Conservation (phyloP, 2,113 vertebrate genomes). For the Crocuta crocuta region DNA sequence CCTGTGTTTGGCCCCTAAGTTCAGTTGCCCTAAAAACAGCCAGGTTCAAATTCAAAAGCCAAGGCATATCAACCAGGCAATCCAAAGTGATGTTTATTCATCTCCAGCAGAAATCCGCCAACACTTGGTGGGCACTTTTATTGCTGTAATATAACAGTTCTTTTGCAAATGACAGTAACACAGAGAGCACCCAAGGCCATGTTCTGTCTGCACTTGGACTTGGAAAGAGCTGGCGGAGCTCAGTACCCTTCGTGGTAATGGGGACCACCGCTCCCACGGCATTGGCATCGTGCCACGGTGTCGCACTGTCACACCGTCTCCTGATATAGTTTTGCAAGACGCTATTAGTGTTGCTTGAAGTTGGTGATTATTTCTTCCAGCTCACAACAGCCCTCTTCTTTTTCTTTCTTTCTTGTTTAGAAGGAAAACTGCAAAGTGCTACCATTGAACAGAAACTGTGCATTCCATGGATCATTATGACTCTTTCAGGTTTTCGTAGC, state of each 20-base stretch:
- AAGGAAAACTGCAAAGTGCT: slow-evolving; percentile 30
- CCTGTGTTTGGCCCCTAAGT: not conserved
- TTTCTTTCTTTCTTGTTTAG: slow-evolving; percentile 53
- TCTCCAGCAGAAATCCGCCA: not conserved
- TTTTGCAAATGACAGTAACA: not conserved
- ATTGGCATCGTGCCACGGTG: fast-evolving
- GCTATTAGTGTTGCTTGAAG: slow-evolving; percentile 34
- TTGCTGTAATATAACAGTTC: too few relatives aligned
- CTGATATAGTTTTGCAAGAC: not conserved
- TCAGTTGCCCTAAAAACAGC: not conserved
- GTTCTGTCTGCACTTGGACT: not conserved
- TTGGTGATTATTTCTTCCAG: slow-evolving; percentile 55
- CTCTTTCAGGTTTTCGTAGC: not conserved
- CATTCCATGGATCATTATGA: not conserved
- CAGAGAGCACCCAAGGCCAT: not conserved
- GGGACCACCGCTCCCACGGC: fast-evolving
- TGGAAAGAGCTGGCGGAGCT: not conserved
- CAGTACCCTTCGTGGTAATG: fast-evolving
- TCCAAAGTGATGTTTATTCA: not conserved
- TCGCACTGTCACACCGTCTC: not conserved
- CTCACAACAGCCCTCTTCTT: slow-evolving; percentile 53
- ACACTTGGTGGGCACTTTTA: too few relatives aligned
- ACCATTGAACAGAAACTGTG: slow-evolving; percentile 49
- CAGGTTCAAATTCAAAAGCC: not conserved
- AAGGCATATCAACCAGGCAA: not conserved